Conservation (phyloP, 2,888 invertebrate genomes). For the Protonemura montana region DNA sequence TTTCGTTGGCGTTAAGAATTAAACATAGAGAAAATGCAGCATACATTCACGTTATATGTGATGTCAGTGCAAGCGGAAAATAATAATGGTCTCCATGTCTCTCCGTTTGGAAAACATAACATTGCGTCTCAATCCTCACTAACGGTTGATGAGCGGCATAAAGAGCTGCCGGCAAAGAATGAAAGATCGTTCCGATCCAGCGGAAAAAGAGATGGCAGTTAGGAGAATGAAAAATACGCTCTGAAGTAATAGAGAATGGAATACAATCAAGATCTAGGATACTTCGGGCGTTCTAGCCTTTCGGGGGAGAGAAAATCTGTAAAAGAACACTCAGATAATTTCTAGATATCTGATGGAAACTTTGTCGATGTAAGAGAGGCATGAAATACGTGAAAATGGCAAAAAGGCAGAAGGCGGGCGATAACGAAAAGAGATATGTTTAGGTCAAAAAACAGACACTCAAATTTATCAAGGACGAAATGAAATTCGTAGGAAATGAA, state of each 20-base stretch:
- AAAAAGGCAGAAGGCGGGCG: slow-evolving; percentile 26
- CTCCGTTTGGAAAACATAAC: too few relatives aligned
- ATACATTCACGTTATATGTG: too few relatives aligned
- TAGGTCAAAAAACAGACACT: slow-evolving; percentile 35
- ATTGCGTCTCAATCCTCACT: not conserved
- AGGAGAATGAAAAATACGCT: not conserved
- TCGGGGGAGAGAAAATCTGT: not conserved
- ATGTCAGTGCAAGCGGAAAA: too few relatives aligned
- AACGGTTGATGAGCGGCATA: not conserved
- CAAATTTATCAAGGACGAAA: slow-evolving; percentile 31
- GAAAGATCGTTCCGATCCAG: not conserved
- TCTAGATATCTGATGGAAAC: slow-evolving; percentile 43
- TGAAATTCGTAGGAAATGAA: slow-evolving; percentile 34
- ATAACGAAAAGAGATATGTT: slow-evolving; percentile 51
- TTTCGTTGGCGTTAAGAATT: too few relatives aligned
- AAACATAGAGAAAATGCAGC: too few relatives aligned
- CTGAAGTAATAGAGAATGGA: slow-evolving; percentile 1
- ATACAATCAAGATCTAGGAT: slow-evolving; percentile 8
- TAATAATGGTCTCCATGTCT: too few relatives aligned
- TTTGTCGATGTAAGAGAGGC: slow-evolving; percentile 18
- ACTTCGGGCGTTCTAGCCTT: not conserved
- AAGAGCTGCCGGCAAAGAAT: not conserved
- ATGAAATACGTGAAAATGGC: slow-evolving; percentile 26
- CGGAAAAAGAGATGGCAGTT: not conserved
- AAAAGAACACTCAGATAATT: slow-evolving; percentile 38